Conservation (phyloP, 1,140 invertebrate genomes). For the Drosophila nikananu region DNA sequence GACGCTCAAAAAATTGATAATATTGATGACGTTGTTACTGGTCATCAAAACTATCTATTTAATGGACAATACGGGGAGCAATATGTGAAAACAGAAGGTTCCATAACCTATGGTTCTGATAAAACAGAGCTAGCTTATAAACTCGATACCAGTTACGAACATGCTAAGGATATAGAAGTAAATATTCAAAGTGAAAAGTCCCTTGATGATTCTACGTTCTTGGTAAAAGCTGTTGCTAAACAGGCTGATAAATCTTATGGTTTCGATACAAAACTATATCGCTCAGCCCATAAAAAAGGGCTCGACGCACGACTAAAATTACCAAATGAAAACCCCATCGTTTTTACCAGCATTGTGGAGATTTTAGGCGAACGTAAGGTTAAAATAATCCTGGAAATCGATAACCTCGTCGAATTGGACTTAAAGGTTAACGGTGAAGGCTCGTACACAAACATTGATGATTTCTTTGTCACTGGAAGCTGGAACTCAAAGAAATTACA, state of each 20-base stretch:
- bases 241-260: constrained; percentile 47
- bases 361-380: constrained; percentile 87
- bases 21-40: constrained; percentile 29
- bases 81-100: constrained; percentile 53
- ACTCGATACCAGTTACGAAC: constrained; percentile 86
- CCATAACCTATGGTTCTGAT: constrained; percentile 32
- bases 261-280: constrained; percentile 53
- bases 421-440: constrained; percentile 86
- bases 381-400: constrained; percentile 86
- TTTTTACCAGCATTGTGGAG: constrained; percentile 86
- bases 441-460: constrained; percentile 88
- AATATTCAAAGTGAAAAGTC: constrained; percentile 86
- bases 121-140: constrained; percentile 35
- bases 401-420: constrained; percentile 86
- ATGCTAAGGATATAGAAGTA: constrained; percentile 87
- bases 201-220: constrained; percentile 85
- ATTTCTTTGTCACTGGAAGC: constrained; percentile 88
- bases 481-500: constrained; percentile 89
- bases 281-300: constrained; percentile 67
- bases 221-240: constrained; percentile 34
- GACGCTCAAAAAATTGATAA: constrained; percentile 32
- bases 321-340: constrained; percentile 81
- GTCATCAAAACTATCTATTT: constrained; percentile 51
- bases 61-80: constrained; percentile 58
- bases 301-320: constrained; percentile 41